A percentile compares a stretch with the other conserved stretches of the same genome.
These are phyloP conservation scores for Pseudeuparius sepicola DNA, from an alignment of 2,888 invertebrate species.

Conservation along the genomic window DNA sequence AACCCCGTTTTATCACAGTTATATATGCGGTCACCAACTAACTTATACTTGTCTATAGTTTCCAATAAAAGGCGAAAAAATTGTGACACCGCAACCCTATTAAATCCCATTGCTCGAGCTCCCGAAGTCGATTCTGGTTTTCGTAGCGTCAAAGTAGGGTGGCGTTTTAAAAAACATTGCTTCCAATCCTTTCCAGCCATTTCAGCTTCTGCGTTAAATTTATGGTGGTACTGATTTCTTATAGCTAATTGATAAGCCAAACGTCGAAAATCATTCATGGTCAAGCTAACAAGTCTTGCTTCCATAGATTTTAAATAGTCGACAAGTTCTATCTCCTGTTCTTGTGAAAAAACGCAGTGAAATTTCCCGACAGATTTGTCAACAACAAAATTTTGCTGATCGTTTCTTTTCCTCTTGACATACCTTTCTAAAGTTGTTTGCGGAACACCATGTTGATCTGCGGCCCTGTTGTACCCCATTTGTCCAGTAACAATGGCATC, in stretches of 20 bases:
- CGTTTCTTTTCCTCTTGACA: constrained; percentile 2
- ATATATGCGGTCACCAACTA: constrained; percentile 10
- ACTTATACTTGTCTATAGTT: constrained; percentile 5
- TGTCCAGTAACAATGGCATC: no score
- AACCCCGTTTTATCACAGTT: constrained; percentile 13
- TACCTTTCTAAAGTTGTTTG: constrained; percentile 6
- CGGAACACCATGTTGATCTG: constrained; percentile 6
- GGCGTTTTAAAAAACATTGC: constrained; percentile 25
- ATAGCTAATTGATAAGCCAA: constrained; percentile 6
- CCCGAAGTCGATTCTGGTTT: constrained; percentile 28
- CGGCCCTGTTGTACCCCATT: constrained; percentile 3
- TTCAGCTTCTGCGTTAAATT: constrained; percentile 9
- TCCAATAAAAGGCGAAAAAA: constrained; percentile 20
- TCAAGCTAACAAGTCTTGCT: constrained; percentile 5
- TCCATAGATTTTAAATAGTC: constrained; percentile 4
- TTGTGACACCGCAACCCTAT: constrained; percentile 23
- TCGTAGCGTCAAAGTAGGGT: constrained; percentile 24
- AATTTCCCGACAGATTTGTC: no score
- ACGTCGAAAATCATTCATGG: constrained; percentile 5
- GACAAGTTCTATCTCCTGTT: no score
- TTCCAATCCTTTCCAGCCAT: constrained; percentile 29
- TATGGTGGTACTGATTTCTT: not conserved
- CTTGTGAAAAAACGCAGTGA: no score
- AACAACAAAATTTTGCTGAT: no score
- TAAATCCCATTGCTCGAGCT: constrained; percentile 26